These are phyloP conservation scores for Liparis tanakae DNA, from an alignment of 2,797 vertebrate species.

Conservation along the genomic window DNA sequence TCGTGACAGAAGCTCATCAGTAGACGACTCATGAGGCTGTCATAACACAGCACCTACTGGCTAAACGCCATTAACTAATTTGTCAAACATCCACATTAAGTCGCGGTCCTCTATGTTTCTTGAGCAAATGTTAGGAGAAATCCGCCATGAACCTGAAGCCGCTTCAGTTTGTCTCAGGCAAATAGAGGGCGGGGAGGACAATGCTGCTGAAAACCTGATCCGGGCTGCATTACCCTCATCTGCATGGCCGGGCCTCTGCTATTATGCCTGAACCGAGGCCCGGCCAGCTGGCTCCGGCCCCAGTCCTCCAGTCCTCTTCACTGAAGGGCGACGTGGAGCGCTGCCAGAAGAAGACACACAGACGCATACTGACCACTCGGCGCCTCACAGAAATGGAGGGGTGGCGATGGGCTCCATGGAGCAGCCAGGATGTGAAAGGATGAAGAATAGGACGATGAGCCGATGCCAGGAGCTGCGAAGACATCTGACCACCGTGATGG, in stretches of 20 bases:
- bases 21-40: not conserved
- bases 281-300: constrained; percentile 74
- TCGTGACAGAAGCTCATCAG: constrained; percentile 18
- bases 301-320: constrained; percentile 70
- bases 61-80: constrained; percentile 11
- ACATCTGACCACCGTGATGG: constrained; percentile 19
- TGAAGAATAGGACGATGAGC: constrained; percentile 25
- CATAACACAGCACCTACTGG: constrained; percentile 8
- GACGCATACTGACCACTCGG: constrained; percentile 46
- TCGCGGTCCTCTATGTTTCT: constrained; percentile 3
- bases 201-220: constrained; percentile 58
- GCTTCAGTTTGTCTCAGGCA: constrained; percentile 33
- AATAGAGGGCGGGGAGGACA: constrained; percentile 60
- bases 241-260: constrained; percentile 45
- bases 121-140: constrained; percentile 47
- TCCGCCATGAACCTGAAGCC: constrained; percentile 14
- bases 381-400: constrained; percentile 29
- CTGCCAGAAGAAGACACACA: constrained; percentile 57
- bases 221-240: constrained; percentile 59
- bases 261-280: constrained; percentile 59
- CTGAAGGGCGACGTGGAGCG: constrained; percentile 51
- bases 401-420: constrained; percentile 35
- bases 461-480: constrained; percentile 21
- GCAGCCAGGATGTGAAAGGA: not conserved
- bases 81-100: constrained; percentile 31